Evolutionary conservation across 2,888 invertebrate genomes (phyloP).

Genomic region (Erynnis tages): DNA sequence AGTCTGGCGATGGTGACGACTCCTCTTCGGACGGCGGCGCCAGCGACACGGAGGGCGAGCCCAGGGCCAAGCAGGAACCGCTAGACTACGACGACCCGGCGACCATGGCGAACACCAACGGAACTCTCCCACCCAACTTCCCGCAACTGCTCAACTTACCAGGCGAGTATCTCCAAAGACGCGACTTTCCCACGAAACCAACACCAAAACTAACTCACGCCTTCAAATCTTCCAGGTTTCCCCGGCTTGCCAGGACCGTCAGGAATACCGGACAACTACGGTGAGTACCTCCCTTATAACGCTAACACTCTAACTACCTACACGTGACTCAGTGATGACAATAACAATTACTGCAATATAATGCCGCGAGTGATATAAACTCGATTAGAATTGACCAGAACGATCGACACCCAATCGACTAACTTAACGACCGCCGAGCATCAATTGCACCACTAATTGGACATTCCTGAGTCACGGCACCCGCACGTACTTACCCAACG

Average conservation of each 20-base stretch:
- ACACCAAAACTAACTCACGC: not conserved
- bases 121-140: slow-evolving; percentile 86
- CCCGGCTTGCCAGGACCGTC: slow-evolving; percentile 90
- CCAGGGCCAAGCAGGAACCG: slow-evolving; percentile 87
- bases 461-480: slow-evolving; percentile 68
- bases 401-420: slow-evolving; percentile 44
- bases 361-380: slow-evolving; percentile 39
- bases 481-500: slow-evolving; percentile 55
- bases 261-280: slow-evolving; percentile 92
- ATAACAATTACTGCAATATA: slow-evolving; percentile 34
- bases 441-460: slow-evolving; percentile 59
- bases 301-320: slow-evolving; percentile 41
- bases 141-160: slow-evolving; percentile 91
- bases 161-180: slow-evolving; percentile 64
- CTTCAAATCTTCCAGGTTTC: slow-evolving; percentile 82
- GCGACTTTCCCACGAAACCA: not conserved
- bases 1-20: slow-evolving; percentile 86
- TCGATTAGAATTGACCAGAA: slow-evolving; percentile 52
- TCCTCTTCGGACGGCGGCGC: slow-evolving; percentile 92
- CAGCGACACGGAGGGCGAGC: slow-evolving; percentile 85
- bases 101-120: slow-evolving; percentile 84
- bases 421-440: slow-evolving; percentile 47
- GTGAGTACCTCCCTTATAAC: slow-evolving; percentile 78
- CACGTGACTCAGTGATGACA: slow-evolving; percentile 55
- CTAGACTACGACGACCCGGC: slow-evolving; percentile 86